Evolutionary conservation across 2,888 invertebrate genomes (phyloP).

Genomic region (Marasmarcha lunaedactyla): DNA sequence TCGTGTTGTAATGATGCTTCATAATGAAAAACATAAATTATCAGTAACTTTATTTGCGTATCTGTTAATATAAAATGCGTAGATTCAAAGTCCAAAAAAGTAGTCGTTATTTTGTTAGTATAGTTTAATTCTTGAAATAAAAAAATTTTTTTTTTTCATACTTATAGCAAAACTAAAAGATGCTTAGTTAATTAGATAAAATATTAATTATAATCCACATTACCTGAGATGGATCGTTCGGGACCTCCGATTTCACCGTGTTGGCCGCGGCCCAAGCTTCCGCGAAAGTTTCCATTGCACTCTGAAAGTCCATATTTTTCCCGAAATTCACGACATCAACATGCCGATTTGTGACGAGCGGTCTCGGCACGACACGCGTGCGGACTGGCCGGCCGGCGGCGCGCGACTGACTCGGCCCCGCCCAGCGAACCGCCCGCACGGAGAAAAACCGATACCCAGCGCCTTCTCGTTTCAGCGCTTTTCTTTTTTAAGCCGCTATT

Average conservation of each 20-base stretch:
- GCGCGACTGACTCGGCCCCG: conserved; percentile 69
- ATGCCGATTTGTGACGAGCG: conserved; percentile 53
- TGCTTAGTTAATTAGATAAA: too few relatives aligned
- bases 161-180: too few relatives aligned
- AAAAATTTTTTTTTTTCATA: too few relatives aligned
- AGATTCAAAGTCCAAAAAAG: too few relatives aligned
- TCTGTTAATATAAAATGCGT: too few relatives aligned
- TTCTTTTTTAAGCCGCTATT: conserved; percentile 70
- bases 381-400: conserved; percentile 72
- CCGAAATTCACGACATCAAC: conserved; percentile 58
- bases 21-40: too few relatives aligned
- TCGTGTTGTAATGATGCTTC: too few relatives aligned
- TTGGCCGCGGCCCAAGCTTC: conserved; percentile 96
- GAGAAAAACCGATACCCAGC: conserved; percentile 68
- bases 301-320: conserved; percentile 92
- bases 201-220: too few relatives aligned
- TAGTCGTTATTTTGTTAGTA: too few relatives aligned
- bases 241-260: conserved; percentile 73
- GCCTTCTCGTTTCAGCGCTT: conserved; percentile 69
- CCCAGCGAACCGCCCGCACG: conserved; percentile 61
- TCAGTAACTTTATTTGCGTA: too few relatives aligned
- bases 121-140: too few relatives aligned
- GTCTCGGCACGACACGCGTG: conserved; percentile 35
- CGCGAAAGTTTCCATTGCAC: conserved; percentile 98
- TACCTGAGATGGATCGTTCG: conserved; percentile 77